A percentile compares a stretch with the other conserved stretches of the same genome.
Conservation (phyloP, 2,797 vertebrate genomes). For the Australoheros facetus region DNA sequence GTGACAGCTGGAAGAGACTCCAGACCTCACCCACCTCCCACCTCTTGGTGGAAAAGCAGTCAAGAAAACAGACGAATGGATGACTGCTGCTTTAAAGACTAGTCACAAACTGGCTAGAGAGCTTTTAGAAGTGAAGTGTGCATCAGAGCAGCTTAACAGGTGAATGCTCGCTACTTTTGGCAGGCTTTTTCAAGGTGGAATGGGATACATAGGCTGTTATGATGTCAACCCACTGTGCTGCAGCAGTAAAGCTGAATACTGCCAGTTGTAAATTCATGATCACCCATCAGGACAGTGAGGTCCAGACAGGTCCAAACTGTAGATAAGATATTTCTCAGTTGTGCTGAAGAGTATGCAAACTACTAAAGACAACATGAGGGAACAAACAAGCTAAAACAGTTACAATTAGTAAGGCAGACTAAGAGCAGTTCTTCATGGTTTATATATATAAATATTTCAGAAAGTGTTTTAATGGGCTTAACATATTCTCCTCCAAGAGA, state of each 20-base stretch:
- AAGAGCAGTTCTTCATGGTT: slow-evolving; percentile 1
- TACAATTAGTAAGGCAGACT: not conserved
- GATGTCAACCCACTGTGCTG: slow-evolving; percentile 36
- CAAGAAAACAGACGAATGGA: not conserved
- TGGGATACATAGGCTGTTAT: slow-evolving; percentile 41
- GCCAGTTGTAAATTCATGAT: slow-evolving; percentile 9
- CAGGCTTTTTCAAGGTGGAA: slow-evolving; percentile 44
- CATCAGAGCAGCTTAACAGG: slow-evolving; percentile 26
- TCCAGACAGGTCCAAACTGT: not conserved
- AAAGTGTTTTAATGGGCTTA: not conserved
- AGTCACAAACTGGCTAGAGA: not conserved
- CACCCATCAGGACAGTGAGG: not conserved
- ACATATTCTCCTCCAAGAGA: no score
- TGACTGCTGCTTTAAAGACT: not conserved
- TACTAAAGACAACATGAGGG: not conserved
- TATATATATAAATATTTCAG: not conserved
- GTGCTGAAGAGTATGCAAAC: not conserved
- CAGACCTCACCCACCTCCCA: not conserved
- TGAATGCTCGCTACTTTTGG: slow-evolving; percentile 61
- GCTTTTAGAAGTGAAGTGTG: not conserved
- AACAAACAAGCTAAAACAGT: slow-evolving; percentile 11
- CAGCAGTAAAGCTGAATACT: slow-evolving; percentile 8
- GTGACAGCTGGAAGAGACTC: not conserved
- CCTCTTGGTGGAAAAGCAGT: not conserved
- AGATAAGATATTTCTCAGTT: not conserved